Evolutionary conservation across 2,113 vertebrate genomes (phyloP).

Genomic region (Cathartes aura): DNA sequence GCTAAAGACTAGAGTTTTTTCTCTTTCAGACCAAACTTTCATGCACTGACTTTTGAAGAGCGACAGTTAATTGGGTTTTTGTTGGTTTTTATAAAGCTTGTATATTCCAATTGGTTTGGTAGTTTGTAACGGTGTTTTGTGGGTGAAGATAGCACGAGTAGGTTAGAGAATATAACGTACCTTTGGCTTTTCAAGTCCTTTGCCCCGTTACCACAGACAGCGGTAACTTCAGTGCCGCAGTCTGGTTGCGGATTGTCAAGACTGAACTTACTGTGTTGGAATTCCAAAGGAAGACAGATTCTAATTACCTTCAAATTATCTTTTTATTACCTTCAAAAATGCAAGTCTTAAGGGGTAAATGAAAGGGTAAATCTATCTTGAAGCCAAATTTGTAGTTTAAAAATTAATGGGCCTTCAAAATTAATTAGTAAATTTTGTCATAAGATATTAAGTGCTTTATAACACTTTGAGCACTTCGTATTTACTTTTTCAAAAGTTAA

Average conservation of each 20-base stretch:
- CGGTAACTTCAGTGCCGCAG: background rate
- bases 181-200: background rate
- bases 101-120: background rate
- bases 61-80: background rate
- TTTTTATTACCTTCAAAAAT: background rate
- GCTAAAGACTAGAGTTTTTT: background rate
- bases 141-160: background rate
- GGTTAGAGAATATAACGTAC: background rate
- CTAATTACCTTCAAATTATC: background rate
- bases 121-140: background rate
- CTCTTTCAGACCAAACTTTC: background rate
- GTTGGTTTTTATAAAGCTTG: slow-evolving; percentile 10
- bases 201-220: background rate
- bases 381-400: background rate
- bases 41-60: background rate
- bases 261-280: background rate
- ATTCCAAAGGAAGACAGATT: background rate
- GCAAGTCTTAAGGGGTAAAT: background rate
- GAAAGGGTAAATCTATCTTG: background rate
- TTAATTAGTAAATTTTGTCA: background rate
- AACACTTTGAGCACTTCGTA: background rate
- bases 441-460: background rate
- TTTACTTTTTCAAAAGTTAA: background rate
- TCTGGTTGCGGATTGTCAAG: background rate
- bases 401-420: background rate